phyloP scores from a whole-genome alignment of 1,140 invertebrate genomes.

The Aphis gossypii region DNA sequence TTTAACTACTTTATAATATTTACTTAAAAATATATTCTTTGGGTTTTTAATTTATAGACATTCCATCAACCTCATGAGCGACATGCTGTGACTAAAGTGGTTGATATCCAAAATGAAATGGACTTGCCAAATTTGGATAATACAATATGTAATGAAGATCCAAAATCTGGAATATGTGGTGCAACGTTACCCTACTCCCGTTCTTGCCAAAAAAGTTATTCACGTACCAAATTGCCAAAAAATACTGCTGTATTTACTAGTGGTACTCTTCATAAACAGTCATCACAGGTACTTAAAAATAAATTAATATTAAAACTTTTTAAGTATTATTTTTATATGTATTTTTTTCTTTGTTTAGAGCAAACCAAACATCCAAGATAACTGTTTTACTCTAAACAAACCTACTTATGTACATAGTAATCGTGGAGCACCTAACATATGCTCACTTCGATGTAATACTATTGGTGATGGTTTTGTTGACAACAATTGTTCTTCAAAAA shows the following conservation, averaged over 20 bases:
- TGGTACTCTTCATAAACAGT: constrained; percentile 48
- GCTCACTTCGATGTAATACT: constrained; percentile 42
- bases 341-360: constrained; percentile 27
- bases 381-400: constrained; percentile 47
- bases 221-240: constrained; percentile 34
- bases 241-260: background rate
- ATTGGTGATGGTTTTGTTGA: constrained; percentile 52
- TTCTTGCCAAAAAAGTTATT: constrained; percentile 53
- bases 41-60: background rate
- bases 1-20: background rate
- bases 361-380: constrained; percentile 47
- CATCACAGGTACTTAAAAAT: constrained; percentile 20
- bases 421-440: constrained; percentile 34
- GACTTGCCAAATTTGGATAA: constrained; percentile 16
- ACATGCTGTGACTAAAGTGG: constrained; percentile 16
- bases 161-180: constrained; percentile 26
- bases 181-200: constrained; percentile 45
- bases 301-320: background rate
- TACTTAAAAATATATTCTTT: background rate
- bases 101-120: constrained; percentile 52
- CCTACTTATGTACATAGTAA: constrained; percentile 45
- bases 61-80: constrained; percentile 52
- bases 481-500: constrained; percentile 42
- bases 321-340: background rate
- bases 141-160: constrained; percentile 5